Evolutionary conservation across 2,113 vertebrate genomes (phyloP).

Genomic region (Cheirogaleus medius): DNA sequence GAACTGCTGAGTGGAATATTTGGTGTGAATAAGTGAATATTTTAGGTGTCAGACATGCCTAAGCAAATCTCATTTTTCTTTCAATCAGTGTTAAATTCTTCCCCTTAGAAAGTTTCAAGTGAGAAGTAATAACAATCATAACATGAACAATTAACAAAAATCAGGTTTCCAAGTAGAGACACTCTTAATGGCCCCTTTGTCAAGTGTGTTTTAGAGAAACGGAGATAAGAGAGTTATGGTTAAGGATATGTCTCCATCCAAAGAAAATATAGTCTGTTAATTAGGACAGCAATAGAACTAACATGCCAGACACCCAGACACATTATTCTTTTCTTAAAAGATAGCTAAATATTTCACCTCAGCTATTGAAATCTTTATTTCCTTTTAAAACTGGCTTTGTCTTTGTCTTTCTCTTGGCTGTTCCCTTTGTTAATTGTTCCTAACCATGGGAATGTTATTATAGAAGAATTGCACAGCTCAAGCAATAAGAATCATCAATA

Average conservation of each 20-base stretch:
- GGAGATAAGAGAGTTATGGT: neutral
- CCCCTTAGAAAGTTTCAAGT: neutral
- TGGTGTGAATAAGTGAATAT: conserved; percentile 54
- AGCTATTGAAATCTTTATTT: conserved; percentile 52
- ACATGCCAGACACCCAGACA: conserved; percentile 1
- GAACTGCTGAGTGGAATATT: conserved; percentile 34
- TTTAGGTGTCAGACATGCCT: conserved; percentile 9
- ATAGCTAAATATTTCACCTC: conserved; percentile 49
- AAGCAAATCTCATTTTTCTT: conserved; percentile 10
- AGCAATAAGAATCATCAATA: conserved; percentile 15
- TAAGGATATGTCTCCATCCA: conserved; percentile 25
- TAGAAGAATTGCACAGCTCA: neutral
- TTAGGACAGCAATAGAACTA: conserved; percentile 43
- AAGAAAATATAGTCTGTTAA: conserved; percentile 49
- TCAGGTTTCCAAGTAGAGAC: neutral
- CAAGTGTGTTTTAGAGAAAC: neutral
- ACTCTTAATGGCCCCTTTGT: conserved; percentile 22
- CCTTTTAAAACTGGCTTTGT: conserved; percentile 11
- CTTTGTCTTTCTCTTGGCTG: neutral
- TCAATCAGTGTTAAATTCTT: neutral
- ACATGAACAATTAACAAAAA: neutral
- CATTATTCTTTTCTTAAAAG: conserved; percentile 56
- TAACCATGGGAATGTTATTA: neutral
- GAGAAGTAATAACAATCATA: conserved; percentile 18
- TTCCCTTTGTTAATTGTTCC: neutral